Percentiles rank a stretch among this genome's conserved stretches.
phyloP scores from a whole-genome alignment of 2,797 vertebrate species.

The Vespertilio murinus region DNA sequence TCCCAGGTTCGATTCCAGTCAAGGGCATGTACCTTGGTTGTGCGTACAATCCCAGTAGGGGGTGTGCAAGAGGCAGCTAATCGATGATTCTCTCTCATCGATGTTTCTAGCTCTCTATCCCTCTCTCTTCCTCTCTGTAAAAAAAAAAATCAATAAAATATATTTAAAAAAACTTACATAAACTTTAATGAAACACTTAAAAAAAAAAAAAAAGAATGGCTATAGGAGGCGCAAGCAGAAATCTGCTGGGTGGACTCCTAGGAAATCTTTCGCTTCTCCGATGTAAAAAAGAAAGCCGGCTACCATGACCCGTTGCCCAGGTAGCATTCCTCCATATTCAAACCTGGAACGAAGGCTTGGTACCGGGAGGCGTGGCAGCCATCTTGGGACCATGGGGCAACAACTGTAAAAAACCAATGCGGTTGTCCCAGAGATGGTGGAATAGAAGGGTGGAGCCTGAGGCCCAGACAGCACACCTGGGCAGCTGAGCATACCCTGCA shows the following conservation, averaged over 20 bases:
- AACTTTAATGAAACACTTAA: no score
- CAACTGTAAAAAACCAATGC: background rate
- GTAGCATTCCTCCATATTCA: background rate
- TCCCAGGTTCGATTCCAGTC: no score
- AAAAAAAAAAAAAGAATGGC: no score
- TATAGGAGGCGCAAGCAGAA: background rate
- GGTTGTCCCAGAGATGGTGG: background rate
- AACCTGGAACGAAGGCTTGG: background rate
- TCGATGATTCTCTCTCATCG: no score
- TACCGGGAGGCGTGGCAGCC: background rate
- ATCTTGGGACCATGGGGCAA: background rate
- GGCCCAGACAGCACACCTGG: background rate
- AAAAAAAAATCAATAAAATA: no score
- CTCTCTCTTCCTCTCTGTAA: no score
- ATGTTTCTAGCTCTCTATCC: no score
- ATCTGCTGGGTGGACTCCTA: background rate
- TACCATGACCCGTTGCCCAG: background rate
- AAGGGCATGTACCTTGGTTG: no score
- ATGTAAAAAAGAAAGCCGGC: background rate
- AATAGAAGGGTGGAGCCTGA: background rate
- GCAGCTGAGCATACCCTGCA: background rate
- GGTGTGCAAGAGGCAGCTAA: no score
- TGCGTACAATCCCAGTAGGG: no score
- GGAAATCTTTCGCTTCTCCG: conserved; percentile 1
- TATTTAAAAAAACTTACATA: no score